Conservation (phyloP, 2,113 vertebrate species). For the Ammodramus savannarum region DNA sequence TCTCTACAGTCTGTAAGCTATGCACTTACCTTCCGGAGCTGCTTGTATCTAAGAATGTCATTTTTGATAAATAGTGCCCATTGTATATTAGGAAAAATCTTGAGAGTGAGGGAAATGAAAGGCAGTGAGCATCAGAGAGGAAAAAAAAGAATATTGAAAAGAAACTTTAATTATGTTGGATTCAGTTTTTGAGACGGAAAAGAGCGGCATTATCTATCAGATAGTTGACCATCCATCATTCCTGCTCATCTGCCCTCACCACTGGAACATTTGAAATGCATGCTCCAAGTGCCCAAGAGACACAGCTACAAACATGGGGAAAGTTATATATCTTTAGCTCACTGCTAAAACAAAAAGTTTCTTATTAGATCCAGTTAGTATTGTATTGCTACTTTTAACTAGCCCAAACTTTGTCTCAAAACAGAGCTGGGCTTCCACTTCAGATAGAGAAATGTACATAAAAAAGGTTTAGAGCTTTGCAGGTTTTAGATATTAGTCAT, state of each 20-base stretch:
- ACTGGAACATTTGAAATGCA: constrained; percentile 14
- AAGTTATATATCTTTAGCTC: constrained; percentile 14
- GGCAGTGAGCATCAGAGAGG: neutral
- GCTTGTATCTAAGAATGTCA: neutral
- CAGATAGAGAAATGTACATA: neutral
- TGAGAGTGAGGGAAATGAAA: constrained; percentile 37
- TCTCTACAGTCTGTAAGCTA: neutral
- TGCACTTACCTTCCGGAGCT: neutral
- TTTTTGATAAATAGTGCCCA: constrained; percentile 56
- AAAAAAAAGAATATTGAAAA: constrained; percentile 39
- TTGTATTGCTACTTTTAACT: neutral
- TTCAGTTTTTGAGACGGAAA: constrained; percentile 38
- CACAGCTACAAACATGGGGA: neutral
- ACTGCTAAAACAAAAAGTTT: neutral
- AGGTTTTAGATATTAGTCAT: neutral
- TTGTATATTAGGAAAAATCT: constrained; percentile 2
- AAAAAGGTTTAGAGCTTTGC: neutral
- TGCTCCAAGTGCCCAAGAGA: constrained; percentile 1
- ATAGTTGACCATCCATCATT: constrained; percentile 9
- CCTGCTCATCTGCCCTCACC: neutral
- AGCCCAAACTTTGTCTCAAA: neutral
- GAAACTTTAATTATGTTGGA: constrained; percentile 50
- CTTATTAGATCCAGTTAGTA: neutral
- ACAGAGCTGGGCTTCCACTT: neutral
- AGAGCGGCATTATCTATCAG: neutral